Base-by-base conservation (phyloP, 1,140 invertebrate species). In the Arion vulgaris region DNA sequence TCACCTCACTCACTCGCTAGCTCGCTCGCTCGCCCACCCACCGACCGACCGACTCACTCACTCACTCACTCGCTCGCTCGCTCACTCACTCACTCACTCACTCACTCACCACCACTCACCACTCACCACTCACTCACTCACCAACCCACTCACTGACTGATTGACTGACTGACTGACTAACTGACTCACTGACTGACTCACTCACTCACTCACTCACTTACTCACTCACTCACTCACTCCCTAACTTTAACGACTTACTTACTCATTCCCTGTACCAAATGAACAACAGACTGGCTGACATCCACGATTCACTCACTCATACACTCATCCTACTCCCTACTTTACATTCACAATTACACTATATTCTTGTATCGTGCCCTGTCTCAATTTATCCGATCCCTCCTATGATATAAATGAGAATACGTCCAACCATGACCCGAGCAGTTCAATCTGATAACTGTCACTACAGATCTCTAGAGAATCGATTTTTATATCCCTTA, bases 161-260 rank as follows among this genome's bases (percentile, higher is more conserved):
- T 57, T 57, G 9, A 57, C 26, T 57, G 9, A 57, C 9, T 4
- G 9, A 57, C 19, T 57, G 2, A 23, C 53, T 23, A 4, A 4
- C 53, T 23, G 7, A 23, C 26, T 57, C 53, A 57, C 53, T 57
- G 2, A 26, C 45, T 17, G 9, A 51, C 36, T 23, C 74, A 76
- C 74, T 39, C 74, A 49, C 74, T 39, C 74, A 49, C 74, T 39
- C 74, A 49, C 74, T 39, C 74, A 49, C 74, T 39, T 39, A 49
- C 74, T 39, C 74, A 49, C 74, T 39, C 74, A 49, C 74, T 39
- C 74, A 49, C 74, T 39, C 74, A 49, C 74, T 39, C 74, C 9
- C 74, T 39, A 36, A 49, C 49, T 34, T 32, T 9, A 79, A 9
- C 51, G 15, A 62, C 53, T 57, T 45, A 45, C 5, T 15, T 15